A percentile compares a stretch with the other conserved stretches of the same genome.
These are phyloP conservation scores for Boloria euphrosyne DNA, from an alignment of 2,888 invertebrate genomes.

Conservation along the genomic window DNA sequence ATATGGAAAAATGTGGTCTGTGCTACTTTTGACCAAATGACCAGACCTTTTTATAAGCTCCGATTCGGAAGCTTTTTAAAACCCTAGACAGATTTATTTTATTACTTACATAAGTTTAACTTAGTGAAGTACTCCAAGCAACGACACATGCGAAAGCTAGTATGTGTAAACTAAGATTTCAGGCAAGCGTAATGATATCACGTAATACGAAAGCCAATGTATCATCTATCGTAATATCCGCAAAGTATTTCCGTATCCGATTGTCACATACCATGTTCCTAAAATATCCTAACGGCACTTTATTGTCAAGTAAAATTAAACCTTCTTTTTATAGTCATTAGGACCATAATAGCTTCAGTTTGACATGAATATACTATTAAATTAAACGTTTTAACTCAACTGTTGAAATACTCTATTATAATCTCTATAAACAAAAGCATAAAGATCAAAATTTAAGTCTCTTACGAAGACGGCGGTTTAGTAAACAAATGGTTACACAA, in stretches of 20 bases:
- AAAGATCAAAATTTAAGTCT: background rate
- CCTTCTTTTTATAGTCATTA: background rate
- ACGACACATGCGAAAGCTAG: slow-evolving; percentile 2
- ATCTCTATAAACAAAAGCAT: background rate
- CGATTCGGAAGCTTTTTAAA: no score
- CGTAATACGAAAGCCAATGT: slow-evolving; percentile 39
- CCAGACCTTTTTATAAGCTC: no score
- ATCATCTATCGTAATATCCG: slow-evolving; percentile 36
- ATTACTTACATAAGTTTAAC: no score
- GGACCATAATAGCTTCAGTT: background rate
- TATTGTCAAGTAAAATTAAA: slow-evolving; percentile 14
- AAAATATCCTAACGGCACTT: background rate
- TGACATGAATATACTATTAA: no score
- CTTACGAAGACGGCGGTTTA: no score
- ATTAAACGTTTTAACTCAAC: no score
- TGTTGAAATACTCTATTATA: no score
- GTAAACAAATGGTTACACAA: background rate
- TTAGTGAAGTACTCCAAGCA: no score
- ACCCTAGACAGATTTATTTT: no score
- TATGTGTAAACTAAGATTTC: slow-evolving; percentile 13
- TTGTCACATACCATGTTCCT: background rate
- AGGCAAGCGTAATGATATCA: slow-evolving; percentile 34
- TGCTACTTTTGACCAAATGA: no score
- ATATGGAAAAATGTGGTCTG: no score
- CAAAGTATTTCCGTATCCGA: slow-evolving; percentile 35